phyloP scores from a whole-genome alignment of 2,113 vertebrate genomes.

The Oryzias curvinotus region DNA sequence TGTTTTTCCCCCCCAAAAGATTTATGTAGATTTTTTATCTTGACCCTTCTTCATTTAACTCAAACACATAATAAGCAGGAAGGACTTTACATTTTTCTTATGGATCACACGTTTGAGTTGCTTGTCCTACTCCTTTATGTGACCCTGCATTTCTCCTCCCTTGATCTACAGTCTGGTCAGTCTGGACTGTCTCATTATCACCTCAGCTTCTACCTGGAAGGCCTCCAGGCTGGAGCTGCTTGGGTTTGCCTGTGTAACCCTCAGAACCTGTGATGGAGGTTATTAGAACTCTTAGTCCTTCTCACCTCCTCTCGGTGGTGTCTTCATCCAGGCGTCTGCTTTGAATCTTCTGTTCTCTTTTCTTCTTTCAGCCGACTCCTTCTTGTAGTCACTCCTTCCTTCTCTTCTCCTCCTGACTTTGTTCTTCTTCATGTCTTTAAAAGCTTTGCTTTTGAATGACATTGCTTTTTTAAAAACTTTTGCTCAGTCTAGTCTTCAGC shows the following conservation, averaged over 20 bases:
- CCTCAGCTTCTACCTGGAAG: slow-evolving; percentile 56
- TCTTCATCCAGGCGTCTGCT: not conserved
- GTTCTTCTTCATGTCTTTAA: slow-evolving; percentile 10
- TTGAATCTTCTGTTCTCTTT: not conserved
- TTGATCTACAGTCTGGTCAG: slow-evolving; percentile 31
- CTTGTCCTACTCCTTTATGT: slow-evolving; percentile 31
- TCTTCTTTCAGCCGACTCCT: not conserved
- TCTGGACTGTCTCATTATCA: slow-evolving; percentile 67
- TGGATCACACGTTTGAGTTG: too few relatives aligned
- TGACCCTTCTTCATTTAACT: too few relatives aligned
- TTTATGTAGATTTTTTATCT: too few relatives aligned
- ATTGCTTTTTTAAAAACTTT: slow-evolving; percentile 23
- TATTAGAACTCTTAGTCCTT: not conserved
- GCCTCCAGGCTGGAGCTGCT: slow-evolving; percentile 53
- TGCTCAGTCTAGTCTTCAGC: slow-evolving; percentile 15
- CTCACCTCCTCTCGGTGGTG: not conserved
- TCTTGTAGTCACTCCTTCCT: slow-evolving; percentile 6
- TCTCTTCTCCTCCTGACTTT: not conserved
- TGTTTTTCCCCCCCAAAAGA: too few relatives aligned
- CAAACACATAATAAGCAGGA: too few relatives aligned
- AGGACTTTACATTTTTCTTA: too few relatives aligned
- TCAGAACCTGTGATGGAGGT: too few relatives aligned
- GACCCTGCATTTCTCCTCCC: slow-evolving; percentile 10
- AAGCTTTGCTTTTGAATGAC: slow-evolving; percentile 46
- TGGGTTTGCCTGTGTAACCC: slow-evolving; percentile 28